Evolutionary conservation across 2,113 vertebrate genomes (phyloP), one percentile per base, ranked within the genome.

Genomic region (Hippocampus guttulatus): DNA sequence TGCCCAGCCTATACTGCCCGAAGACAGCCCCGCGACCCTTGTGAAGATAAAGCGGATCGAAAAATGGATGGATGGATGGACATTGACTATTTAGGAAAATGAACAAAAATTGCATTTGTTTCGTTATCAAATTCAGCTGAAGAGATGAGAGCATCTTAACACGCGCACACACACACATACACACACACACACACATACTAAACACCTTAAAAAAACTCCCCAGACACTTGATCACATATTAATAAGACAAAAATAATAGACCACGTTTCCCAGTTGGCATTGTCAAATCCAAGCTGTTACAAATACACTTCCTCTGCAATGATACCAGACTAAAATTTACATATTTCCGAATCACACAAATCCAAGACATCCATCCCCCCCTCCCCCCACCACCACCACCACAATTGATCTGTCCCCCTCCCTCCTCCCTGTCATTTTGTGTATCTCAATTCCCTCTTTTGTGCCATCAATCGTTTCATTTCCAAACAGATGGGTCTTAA

Each of bases 401-500:
- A 38, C 33, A 38, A 38, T 78, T 72, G 68, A 85, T 77, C 84
- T 83, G 20, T 20, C 81, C 79, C 68, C 55, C 77, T 70, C 10
- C 38, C 60, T 74, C 74, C 71, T 83, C 60, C 45, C 76, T 80
- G 82, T 73, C 79, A 84, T 78, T 77, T 38, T 78, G 69, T 81
- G 73, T 63, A 70, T 82, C 75, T 84, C 68, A 18, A 75, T 74
- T 87, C 63, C 76, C 64, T 73, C 79, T 74, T 79, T 86, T 60
- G 41, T 81, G 75, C 79, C 77, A 80, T 87, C 85, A 84, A 72
- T 87, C 82, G 63, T 82, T 85, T 78, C 55, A 63, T 82, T 85
- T 88, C 84, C 74, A 73, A 87, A 80, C 79, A 87, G 84, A 90
- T 86, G 87, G 78, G 70, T 75, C 83, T 83, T 86, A 80, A 85